phyloP scores from a whole-genome alignment of 1,140 invertebrate species.

The Lepidurus arcticus region DNA sequence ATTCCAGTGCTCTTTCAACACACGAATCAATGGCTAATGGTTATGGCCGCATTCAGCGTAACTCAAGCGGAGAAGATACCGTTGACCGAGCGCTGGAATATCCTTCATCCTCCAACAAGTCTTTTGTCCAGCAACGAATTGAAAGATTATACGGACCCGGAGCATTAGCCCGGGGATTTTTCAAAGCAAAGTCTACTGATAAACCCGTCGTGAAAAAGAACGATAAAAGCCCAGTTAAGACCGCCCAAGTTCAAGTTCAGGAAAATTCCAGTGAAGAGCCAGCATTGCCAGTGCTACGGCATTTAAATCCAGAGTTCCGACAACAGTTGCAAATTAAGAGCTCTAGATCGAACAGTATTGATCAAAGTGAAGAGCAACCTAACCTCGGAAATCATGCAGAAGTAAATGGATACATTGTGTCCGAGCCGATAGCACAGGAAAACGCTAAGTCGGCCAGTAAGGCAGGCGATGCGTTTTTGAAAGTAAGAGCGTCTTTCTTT shows the following conservation, averaged over 20 bases:
- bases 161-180: conserved; percentile 73
- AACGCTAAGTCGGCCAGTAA: neutral
- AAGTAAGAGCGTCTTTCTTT: conserved; percentile 41
- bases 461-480: conserved; percentile 69
- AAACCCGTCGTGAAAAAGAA: conserved; percentile 33
- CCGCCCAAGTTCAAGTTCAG: conserved; percentile 34
- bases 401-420: conserved; percentile 43
- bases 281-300: conserved; percentile 57
- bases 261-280: conserved; percentile 29
- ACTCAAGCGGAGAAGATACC: conserved; percentile 24
- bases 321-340: conserved; percentile 55
- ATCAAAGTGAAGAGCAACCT: conserved; percentile 2
- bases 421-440: neutral
- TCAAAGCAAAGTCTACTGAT: conserved; percentile 42
- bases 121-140: conserved; percentile 80
- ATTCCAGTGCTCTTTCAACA: conserved; percentile 21
- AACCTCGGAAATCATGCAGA: neutral
- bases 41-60: neutral
- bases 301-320: conserved; percentile 73
- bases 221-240: conserved; percentile 28
- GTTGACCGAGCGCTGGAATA: neutral
- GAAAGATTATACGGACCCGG: conserved; percentile 79
- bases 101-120: conserved; percentile 43
- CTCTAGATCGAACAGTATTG: conserved; percentile 25
- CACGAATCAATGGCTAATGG: conserved; percentile 1